A percentile compares a stretch with the other conserved stretches of the same genome.
Conservation (phyloP, 2,113 vertebrate species). For the Propithecus coquereli region DNA sequence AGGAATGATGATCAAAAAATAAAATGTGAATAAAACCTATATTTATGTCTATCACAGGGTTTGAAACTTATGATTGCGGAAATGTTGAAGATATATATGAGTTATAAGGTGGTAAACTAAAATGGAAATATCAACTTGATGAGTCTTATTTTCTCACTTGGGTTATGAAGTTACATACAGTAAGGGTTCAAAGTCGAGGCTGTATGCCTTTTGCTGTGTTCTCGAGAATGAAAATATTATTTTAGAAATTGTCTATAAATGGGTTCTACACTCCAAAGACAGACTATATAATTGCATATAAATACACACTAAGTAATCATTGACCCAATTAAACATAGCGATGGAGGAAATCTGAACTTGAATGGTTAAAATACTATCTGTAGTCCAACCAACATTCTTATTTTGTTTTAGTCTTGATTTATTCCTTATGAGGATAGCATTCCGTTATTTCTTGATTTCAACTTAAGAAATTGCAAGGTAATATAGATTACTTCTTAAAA, state of each 20-base stretch:
- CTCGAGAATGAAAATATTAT: neutral
- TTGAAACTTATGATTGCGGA: neutral
- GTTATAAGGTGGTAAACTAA: neutral
- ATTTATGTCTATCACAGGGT: neutral
- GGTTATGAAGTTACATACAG: neutral
- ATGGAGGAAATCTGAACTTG: neutral
- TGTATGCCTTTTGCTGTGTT: neutral
- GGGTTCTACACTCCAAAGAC: neutral
- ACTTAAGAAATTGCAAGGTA: neutral
- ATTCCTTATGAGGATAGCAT: neutral
- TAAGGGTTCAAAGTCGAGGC: neutral
- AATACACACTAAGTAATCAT: neutral
- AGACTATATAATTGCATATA: neutral
- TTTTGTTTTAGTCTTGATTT: neutral
- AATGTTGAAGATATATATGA: neutral
- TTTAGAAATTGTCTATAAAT: neutral
- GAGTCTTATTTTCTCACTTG: neutral
- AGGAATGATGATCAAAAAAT: neutral
- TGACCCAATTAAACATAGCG: neutral
- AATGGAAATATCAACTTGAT: neutral
- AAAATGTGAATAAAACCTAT: neutral
- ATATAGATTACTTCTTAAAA: neutral
- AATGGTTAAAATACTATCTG: neutral
- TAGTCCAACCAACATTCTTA: neutral
- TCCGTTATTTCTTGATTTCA: neutral